phyloP scores from a whole-genome alignment of 2,888 invertebrate species.

The Tenthredo distinguenda region DNA sequence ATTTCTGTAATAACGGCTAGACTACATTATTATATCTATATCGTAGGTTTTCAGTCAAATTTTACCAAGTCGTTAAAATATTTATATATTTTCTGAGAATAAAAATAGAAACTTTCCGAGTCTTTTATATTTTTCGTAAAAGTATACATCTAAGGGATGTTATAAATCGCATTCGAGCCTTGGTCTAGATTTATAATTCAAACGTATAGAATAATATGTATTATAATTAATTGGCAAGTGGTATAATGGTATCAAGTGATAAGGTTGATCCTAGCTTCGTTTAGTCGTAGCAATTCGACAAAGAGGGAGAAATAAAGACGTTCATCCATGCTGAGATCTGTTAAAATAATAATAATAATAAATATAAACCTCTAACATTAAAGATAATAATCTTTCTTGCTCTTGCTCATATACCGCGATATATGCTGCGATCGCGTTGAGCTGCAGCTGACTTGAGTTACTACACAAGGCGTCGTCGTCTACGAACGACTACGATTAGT shows the following conservation, averaged over 20 bases:
- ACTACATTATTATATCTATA: neutral
- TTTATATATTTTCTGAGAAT: neutral
- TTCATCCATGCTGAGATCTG: no score
- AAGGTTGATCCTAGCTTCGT: neutral
- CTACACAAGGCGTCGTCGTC: slow-evolving; percentile 1
- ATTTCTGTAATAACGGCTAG: slow-evolving; percentile 18
- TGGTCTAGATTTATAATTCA: slow-evolving; percentile 1
- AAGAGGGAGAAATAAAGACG: no score
- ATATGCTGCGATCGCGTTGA: neutral
- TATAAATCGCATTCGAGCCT: neutral
- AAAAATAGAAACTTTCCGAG: neutral
- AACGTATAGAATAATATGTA: neutral
- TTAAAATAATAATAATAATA: no score
- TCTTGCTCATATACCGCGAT: no score
- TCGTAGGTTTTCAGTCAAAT: neutral
- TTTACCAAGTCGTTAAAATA: neutral
- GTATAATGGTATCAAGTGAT: neutral
- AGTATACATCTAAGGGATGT: neutral
- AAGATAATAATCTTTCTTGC: no score
- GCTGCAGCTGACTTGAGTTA: neutral
- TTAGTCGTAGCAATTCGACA: neutral
- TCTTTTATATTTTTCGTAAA: neutral
- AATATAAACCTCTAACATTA: no score
- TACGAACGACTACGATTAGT: slow-evolving; percentile 10
- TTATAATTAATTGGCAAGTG: neutral